These are phyloP conservation scores for Orchestia grillus DNA, from an alignment of 1,140 invertebrate species.

Conservation along the genomic window DNA sequence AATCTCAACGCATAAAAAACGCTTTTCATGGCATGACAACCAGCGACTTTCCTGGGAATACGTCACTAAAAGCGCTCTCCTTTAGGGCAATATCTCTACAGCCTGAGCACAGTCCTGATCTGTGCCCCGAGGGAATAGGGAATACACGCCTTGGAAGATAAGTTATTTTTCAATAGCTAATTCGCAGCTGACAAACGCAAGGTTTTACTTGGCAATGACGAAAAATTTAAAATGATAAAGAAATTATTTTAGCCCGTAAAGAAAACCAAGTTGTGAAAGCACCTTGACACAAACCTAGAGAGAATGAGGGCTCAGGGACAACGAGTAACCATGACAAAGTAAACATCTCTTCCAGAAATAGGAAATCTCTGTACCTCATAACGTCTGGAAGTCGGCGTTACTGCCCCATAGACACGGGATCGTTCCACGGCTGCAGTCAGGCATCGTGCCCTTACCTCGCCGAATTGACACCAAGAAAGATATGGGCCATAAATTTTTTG, in stretches of 20 bases:
- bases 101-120: no score
- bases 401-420: background rate
- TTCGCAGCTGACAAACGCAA: no score
- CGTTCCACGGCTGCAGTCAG: background rate
- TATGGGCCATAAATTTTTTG: conserved; percentile 23
- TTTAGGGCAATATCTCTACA: no score
- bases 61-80: no score
- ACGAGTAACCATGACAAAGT: background rate
- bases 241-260: background rate
- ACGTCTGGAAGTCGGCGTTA: background rate
- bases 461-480: conserved; percentile 44
- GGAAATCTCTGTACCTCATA: background rate
- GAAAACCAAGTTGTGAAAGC: background rate
- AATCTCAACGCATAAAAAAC: no score
- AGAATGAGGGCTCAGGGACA: background rate
- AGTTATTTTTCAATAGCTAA: no score
- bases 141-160: no score
- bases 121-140: no score
- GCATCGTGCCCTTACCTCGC: background rate
- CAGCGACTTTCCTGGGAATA: no score
- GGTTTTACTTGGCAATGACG: no score
- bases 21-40: no score
- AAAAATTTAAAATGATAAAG: no score
- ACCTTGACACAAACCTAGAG: background rate
- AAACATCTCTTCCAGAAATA: background rate